Conservation (phyloP, 2,888 invertebrate species). For the Eristalinus sepulchralis region DNA sequence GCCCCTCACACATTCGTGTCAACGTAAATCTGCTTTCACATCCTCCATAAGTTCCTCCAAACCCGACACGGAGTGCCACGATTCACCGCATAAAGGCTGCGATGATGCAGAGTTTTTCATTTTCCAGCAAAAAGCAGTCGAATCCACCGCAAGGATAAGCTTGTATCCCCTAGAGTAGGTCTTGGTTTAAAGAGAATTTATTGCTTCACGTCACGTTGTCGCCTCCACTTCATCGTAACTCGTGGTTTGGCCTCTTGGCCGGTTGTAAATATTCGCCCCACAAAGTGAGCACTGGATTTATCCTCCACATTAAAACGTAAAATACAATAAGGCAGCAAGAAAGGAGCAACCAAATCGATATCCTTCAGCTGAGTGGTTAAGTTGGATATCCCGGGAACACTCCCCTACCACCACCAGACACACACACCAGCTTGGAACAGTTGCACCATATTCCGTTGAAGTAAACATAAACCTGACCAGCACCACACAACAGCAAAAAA, state of each 20-base stretch:
- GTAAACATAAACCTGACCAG: not conserved
- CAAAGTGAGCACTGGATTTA: not conserved
- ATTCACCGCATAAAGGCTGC: not conserved
- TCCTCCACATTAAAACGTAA: not conserved
- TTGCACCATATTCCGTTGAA: not conserved
- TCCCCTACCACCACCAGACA: not conserved
- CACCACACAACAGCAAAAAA: not conserved
- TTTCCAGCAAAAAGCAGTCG: not conserved
- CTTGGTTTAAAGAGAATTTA: not conserved
- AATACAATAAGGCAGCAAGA: not conserved
- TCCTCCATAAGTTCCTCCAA: no score
- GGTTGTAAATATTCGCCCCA: not conserved
- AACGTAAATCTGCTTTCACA: no score
- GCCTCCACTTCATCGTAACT: not conserved
- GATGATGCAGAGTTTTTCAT: not conserved
- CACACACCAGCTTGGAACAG: not conserved
- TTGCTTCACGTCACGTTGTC: not conserved
- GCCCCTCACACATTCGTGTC: no score
- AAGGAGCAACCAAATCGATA: not conserved
- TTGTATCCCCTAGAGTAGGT: not conserved
- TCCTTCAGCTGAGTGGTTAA: not conserved
- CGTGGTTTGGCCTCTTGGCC: not conserved
- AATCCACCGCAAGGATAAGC: not conserved
- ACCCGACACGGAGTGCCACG: not conserved
- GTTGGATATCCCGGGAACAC: not conserved